Evolutionary conservation across 2,888 invertebrate species (phyloP).

Genomic region (Lumbricus terrestris): DNA sequence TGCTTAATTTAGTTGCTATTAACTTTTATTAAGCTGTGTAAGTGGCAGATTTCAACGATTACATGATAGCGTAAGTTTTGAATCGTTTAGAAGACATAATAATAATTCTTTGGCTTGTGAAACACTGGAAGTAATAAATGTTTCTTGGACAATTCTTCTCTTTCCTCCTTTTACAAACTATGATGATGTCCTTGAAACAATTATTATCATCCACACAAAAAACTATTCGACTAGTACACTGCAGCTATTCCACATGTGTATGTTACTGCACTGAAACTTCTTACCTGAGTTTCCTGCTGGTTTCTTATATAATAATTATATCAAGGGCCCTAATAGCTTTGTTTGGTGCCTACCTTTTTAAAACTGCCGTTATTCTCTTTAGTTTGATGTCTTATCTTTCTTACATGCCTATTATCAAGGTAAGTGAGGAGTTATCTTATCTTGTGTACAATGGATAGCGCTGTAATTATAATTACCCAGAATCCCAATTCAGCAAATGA

Average conservation of each 20-base stretch:
- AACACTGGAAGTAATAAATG: background rate
- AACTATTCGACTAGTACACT: too few species aligned
- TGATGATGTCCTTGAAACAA: background rate
- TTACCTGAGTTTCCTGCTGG: background rate
- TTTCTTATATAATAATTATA: background rate
- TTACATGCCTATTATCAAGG: too few species aligned
- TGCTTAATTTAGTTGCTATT: too few species aligned
- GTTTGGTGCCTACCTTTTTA: background rate
- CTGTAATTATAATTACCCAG: too few species aligned
- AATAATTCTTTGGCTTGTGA: background rate
- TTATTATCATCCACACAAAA: background rate
- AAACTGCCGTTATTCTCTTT: background rate
- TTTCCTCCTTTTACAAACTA: background rate
- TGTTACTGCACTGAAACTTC: background rate
- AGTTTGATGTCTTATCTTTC: background rate
- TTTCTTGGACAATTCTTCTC: background rate
- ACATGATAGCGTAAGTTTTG: background rate
- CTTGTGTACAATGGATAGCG: too few species aligned
- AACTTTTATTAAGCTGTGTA: too few species aligned
- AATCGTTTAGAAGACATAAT: background rate
- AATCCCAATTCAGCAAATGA: too few species aligned
- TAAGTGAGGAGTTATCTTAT: too few species aligned
- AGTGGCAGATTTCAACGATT: background rate
- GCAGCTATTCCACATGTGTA: too few species aligned
- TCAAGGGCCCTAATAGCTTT: too few species aligned